Evolutionary conservation across 1,140 invertebrate species (phyloP).

Genomic region (Caenorhabditis brenneri): DNA sequence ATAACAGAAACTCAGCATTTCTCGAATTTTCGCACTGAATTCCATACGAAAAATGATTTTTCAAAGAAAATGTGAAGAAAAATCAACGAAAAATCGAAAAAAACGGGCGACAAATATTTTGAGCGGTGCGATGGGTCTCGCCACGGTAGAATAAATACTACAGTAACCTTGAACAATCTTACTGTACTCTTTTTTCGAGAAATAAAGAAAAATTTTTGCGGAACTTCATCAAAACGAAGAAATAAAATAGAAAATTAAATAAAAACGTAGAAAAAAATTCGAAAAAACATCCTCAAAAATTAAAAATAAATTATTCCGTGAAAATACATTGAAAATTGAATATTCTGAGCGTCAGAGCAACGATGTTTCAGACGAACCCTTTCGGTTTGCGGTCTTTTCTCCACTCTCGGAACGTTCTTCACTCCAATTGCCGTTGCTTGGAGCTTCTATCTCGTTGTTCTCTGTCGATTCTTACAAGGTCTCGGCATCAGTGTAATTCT

Average conservation of each 20-base stretch:
- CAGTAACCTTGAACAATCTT: neutral
- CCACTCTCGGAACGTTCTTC: slow-evolving; percentile 44
- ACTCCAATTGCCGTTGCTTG: slow-evolving; percentile 41
- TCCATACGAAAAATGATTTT: neutral
- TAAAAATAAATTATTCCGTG: too few relatives aligned
- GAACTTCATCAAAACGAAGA: too few relatives aligned
- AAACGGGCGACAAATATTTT: neutral
- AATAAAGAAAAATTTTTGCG: too few relatives aligned
- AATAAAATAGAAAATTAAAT: too few relatives aligned
- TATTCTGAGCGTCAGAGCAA: too few relatives aligned
- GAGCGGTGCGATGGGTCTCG: slow-evolving; percentile 23
- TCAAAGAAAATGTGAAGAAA: neutral
- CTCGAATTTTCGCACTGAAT: too few relatives aligned
- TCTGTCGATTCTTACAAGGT: slow-evolving; percentile 44
- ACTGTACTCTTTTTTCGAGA: neutral
- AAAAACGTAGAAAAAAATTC: too few relatives aligned
- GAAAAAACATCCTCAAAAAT: neutral
- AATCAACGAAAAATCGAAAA: neutral
- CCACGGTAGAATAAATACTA: neutral
- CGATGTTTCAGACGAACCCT: neutral
- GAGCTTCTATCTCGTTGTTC: slow-evolving; percentile 44
- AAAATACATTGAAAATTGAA: too few relatives aligned
- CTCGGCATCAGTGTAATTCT: slow-evolving; percentile 45
- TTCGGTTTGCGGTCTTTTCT: neutral
- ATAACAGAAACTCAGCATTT: too few relatives aligned